Evolutionary conservation across 64 coral and sea anemone genomes (phyloP).

Genomic region (Anthopleura sola): DNA sequence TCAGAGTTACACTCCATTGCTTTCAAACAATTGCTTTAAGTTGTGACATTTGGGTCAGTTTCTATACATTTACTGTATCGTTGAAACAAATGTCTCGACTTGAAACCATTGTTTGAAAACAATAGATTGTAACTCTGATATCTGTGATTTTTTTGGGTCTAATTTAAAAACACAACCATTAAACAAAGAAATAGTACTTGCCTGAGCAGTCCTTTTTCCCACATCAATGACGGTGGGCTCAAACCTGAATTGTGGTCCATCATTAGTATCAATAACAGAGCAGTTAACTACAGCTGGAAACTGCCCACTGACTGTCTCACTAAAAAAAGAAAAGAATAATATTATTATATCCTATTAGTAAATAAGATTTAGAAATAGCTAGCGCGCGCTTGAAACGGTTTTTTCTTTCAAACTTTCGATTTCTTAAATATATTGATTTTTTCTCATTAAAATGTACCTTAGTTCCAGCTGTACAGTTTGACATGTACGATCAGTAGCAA

Average conservation of each 20-base stretch:
- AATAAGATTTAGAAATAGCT: no score
- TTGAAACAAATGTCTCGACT: no score
- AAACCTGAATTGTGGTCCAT: not conserved
- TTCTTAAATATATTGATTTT: not conserved
- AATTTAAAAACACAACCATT: no score
- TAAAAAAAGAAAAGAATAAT: not conserved
- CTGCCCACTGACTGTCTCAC: conserved; percentile 11
- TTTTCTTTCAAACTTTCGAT: no score
- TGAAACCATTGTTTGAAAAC: no score
- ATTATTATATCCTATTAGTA: not conserved
- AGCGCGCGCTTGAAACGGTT: no score
- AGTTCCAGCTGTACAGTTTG: conserved; percentile 36
- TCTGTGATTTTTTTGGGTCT: no score
- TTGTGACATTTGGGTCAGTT: no score
- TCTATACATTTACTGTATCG: no score
- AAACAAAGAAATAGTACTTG: not conserved
- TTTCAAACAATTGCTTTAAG: no score
- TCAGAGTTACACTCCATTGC: no score
- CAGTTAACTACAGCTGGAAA: conserved; percentile 28
- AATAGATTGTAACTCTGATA: no score
- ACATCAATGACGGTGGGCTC: not conserved
- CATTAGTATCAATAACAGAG: not conserved
- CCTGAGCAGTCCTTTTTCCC: not conserved
- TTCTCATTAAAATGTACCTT: conserved; percentile 6
- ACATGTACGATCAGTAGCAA: conserved; percentile 24